These are phyloP conservation scores for Diplogasteroides magnus DNA, from an alignment of 1,140 invertebrate genomes.

Conservation along the genomic window DNA sequence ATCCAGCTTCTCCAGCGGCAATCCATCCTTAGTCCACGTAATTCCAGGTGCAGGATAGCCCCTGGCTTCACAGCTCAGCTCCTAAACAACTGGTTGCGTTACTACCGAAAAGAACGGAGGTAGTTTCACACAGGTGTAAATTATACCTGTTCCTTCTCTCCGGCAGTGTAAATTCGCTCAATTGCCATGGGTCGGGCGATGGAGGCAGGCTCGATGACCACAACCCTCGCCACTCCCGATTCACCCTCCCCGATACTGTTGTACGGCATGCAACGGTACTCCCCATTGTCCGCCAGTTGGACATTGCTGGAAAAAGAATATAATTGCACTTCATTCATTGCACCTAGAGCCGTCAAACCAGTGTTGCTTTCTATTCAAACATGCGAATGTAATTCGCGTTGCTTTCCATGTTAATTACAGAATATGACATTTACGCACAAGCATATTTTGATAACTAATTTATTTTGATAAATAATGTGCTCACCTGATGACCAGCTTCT, in stretches of 20 bases:
- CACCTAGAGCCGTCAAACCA: no score
- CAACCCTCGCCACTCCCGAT: constrained; percentile 6
- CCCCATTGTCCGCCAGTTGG: constrained; percentile 28
- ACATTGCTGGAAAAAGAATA: constrained; percentile 12
- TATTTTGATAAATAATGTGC: no score
- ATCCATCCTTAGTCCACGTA: constrained; percentile 20
- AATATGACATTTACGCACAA: no score
- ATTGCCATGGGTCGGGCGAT: constrained; percentile 17
- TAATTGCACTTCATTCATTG: no score
- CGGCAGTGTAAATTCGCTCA: constrained; percentile 16
- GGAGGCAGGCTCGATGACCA: constrained; percentile 20
- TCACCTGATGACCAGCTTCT: constrained; percentile 10
- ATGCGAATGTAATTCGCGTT: no score
- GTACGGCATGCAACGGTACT: constrained; percentile 18
- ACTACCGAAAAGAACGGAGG: not conserved
- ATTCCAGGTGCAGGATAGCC: constrained; percentile 26
- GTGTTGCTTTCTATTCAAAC: no score
- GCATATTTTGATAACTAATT: no score
- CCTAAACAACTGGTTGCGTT: not conserved
- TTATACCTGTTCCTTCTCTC: constrained; percentile 15
- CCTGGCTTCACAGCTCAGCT: constrained; percentile 25
- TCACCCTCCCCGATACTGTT: constrained; percentile 27
- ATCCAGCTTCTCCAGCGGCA: constrained; percentile 5
- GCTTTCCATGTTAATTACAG: no score
- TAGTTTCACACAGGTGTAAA: no score